Evolutionary conservation across 2,797 vertebrate genomes (phyloP).

Genomic region (Cossypha dichroa): DNA sequence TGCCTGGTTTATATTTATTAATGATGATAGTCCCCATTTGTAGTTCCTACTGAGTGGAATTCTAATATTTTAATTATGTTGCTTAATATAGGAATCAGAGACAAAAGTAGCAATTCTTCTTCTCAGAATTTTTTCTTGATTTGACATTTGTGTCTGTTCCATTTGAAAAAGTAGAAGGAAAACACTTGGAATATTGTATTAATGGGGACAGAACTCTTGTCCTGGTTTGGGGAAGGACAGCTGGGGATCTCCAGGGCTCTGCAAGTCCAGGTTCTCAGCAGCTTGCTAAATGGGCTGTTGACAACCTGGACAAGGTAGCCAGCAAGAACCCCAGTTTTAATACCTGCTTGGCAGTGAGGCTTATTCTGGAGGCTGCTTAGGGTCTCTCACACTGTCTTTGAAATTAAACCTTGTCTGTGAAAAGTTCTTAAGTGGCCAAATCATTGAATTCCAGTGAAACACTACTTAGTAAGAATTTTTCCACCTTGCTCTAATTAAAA

Average conservation of each 20-base stretch:
- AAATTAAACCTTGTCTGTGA: background rate
- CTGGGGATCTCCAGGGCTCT: background rate
- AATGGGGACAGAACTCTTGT: background rate
- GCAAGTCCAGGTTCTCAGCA: background rate
- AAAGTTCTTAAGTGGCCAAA: background rate
- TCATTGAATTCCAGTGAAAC: background rate
- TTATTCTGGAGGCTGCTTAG: background rate
- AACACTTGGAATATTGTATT: background rate
- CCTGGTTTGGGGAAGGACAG: background rate
- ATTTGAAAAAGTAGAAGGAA: background rate
- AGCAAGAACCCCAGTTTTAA: background rate
- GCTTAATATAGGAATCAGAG: background rate
- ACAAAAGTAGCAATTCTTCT: background rate
- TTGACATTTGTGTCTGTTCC: background rate
- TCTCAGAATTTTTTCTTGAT: background rate
- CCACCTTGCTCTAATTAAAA: background rate
- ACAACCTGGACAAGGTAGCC: background rate
- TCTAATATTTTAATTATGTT: background rate
- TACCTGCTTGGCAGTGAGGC: background rate
- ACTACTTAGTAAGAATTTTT: background rate
- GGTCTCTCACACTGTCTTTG: background rate
- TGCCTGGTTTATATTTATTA: background rate
- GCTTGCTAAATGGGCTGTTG: background rate
- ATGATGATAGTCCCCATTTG: rapidly evolving
- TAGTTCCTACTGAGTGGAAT: background rate